phyloP scores from a whole-genome alignment of 92 coral and sea anemone genomes.

The Zoanthus solanderi region DNA sequence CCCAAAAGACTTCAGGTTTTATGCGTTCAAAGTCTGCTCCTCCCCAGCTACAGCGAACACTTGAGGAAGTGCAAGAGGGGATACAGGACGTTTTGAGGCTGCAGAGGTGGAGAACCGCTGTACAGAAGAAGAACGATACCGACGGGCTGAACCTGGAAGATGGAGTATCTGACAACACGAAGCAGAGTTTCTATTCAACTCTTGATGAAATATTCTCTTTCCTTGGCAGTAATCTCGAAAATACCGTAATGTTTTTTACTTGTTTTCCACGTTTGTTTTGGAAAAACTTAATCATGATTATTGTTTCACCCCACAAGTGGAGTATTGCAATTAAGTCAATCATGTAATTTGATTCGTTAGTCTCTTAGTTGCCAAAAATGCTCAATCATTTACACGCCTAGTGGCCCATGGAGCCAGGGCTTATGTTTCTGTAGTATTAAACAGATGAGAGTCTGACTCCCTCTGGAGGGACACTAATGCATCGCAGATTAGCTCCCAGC shows the following conservation, averaged over 20 bases:
- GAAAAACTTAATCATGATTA: no score
- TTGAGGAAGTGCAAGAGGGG: constrained; percentile 82
- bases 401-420: no score
- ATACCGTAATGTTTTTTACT: constrained; percentile 67
- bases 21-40: constrained; percentile 93
- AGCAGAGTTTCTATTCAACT: constrained; percentile 65
- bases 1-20: constrained; percentile 53
- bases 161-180: constrained; percentile 28
- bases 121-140: constrained; percentile 73
- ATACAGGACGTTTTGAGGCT: constrained; percentile 89
- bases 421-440: no score
- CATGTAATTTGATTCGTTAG: no score
- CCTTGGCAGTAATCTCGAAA: constrained; percentile 89
- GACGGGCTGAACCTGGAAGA: constrained; percentile 23
- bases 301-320: not conserved
- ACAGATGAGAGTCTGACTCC: no score
- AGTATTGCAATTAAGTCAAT: no score
- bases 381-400: no score
- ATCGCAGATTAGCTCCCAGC: no score
- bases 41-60: constrained; percentile 80
- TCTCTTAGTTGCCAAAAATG: no score
- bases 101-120: constrained; percentile 92
- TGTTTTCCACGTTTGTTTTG: not conserved
- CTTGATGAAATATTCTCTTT: constrained; percentile 89
- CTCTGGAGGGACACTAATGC: no score